Evolutionary conservation across 2,888 invertebrate genomes (phyloP), one percentile per base, ranked within the genome.

Genomic region (Chymomyza amoena): DNA sequence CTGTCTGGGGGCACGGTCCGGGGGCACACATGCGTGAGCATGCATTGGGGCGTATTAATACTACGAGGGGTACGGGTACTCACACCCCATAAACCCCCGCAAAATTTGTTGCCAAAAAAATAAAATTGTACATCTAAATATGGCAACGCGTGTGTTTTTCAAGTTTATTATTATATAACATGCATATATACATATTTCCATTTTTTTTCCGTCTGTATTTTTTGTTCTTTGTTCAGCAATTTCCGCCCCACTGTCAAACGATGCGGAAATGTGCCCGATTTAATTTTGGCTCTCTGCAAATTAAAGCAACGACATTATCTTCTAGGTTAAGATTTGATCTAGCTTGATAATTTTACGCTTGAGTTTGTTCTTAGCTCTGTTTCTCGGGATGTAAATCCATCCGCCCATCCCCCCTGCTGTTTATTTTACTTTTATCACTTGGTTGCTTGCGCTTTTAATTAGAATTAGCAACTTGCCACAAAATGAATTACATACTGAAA

Each of bases 231-330:
- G 75, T 45, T 13, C 4, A 73, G 80, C 82, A 86, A 86, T 83
- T 83, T 83, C 87, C 87, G 84, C 69, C 72, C 71, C 36, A 32
- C 9, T 0, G 60, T 60, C 36, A 57, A 57, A 20, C 57, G 57
- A 32, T 80, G 80, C 84, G 84, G 84, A 84, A 77, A 81, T 86
- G 82, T 83, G 82, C 84, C 79, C 83, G 87, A 84, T 84, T 83
- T 86, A 86, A 81, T 83, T 83, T 75, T 75, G 64, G 73, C 64
- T 15, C 10, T n/a, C 13, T 28, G 20, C 59, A 76, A 73, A 76
- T 79, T 66, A 79, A 78, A 71, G 61, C 69, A 66, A 68, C 69
- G 73, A 77, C 60, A n/a, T 32, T 32, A 60, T 60, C 60, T 28
- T 36, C 25, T 25, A 20, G 57, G 77, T 79, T 76, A 80, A 54